These are phyloP conservation scores for Cathartes aura DNA, from an alignment of 2,113 vertebrate genomes.

Conservation along the genomic window DNA sequence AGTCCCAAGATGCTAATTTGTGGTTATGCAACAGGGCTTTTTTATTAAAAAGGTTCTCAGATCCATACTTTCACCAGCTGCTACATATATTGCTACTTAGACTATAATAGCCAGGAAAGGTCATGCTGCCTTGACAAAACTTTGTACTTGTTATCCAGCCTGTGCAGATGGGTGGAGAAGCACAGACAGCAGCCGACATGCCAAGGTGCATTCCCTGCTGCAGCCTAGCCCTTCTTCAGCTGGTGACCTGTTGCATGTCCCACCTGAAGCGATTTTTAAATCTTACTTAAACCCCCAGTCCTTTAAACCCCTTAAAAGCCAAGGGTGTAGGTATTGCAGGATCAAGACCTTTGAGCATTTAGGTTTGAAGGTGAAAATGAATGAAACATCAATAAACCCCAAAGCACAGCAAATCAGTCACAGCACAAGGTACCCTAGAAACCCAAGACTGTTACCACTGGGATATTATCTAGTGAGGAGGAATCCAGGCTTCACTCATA, in stretches of 20 bases:
- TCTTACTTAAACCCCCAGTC: not conserved
- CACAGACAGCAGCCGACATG: fast-evolving
- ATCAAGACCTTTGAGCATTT: not conserved
- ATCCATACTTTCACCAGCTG: not conserved
- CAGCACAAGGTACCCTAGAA: not conserved
- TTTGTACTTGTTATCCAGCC: not conserved
- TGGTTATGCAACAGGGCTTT: not conserved
- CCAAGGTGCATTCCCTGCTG: fast-evolving
- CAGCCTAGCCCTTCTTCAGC: not conserved
- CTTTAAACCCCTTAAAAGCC: not conserved
- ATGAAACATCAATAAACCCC: not conserved
- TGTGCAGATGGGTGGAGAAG: not conserved
- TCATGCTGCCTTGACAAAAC: not conserved
- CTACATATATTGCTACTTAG: not conserved
- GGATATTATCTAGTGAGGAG: not conserved
- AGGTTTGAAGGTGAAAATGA: not conserved
- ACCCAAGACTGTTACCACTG: not conserved
- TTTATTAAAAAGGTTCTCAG: not conserved
- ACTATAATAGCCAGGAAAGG: not conserved
- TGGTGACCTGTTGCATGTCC: fast-evolving
- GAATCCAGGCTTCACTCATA: not conserved
- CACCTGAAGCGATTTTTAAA: not conserved
- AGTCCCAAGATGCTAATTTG: not conserved
- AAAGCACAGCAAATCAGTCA: not conserved
- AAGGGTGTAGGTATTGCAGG: not conserved